These are phyloP conservation scores for Rhinella marina DNA, from an alignment of 2,797 vertebrate genomes.

Conservation along the genomic window DNA sequence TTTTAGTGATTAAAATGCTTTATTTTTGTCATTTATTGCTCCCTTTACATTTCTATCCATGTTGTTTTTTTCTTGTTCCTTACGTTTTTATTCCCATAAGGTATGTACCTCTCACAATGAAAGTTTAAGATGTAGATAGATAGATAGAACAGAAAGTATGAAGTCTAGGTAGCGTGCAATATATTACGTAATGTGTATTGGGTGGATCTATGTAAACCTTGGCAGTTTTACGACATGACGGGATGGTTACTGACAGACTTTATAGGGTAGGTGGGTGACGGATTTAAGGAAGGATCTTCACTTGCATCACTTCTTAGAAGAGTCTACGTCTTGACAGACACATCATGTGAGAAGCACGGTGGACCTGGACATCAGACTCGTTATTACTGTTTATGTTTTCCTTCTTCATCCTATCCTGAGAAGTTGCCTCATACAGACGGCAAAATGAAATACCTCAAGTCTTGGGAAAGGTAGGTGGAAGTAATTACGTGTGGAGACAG, in stretches of 20 bases:
- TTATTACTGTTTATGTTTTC: not conserved
- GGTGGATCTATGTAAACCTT: conserved; percentile 46
- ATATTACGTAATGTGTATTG: not conserved
- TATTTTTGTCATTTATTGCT: too few species aligned
- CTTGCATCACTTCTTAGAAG: not conserved
- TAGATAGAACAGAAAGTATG: not conserved
- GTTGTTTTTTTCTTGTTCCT: too few species aligned
- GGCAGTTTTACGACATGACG: conserved; percentile 37
- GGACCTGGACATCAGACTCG: not conserved
- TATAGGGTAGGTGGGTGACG: conserved; percentile 27
- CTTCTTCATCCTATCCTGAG: not conserved
- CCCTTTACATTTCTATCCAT: too few species aligned
- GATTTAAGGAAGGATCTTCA: conserved; percentile 43
- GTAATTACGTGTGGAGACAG: not conserved
- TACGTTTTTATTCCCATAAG: too few species aligned
- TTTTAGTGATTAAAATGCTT: too few species aligned
- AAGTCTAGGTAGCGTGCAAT: not conserved
- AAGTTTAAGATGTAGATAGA: too few species aligned
- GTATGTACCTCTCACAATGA: too few species aligned
- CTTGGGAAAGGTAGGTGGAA: conserved; percentile 27
- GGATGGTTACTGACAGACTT: conserved; percentile 28
- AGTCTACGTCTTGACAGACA: not conserved
- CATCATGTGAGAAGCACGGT: conserved; percentile 23
- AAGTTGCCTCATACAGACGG: not conserved
- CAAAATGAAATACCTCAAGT: conserved; percentile 5